Percentiles rank a stretch among this genome's conserved stretches.
Conservation (phyloP, 2,888 invertebrate genomes). For the Drosophila imparisetae region DNA sequence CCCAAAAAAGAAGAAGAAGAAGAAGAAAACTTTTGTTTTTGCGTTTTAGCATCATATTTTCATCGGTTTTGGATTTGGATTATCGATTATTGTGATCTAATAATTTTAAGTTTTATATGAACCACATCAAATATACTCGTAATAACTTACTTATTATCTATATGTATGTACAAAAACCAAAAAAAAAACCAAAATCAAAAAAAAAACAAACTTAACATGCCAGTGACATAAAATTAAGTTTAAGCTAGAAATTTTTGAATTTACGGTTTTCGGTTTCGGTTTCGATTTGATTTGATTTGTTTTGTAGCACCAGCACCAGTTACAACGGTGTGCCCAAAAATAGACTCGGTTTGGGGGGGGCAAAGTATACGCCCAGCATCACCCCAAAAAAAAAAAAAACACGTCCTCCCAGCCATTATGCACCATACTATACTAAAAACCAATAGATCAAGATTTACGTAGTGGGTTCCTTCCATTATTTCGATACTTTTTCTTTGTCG, state of each 20-base stretch:
- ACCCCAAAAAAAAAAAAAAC: neutral
- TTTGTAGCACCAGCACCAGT: slow-evolving; percentile 47
- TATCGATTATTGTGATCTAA: slow-evolving; percentile 63
- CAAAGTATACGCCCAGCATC: slow-evolving; percentile 2
- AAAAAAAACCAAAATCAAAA: neutral
- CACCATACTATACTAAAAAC: slow-evolving; percentile 29
- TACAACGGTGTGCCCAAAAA: slow-evolving; percentile 16
- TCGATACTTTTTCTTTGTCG: neutral
- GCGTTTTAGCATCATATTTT: slow-evolving; percentile 52
- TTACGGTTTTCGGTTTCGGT: slow-evolving; percentile 56
- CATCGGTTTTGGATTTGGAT: slow-evolving; percentile 57
- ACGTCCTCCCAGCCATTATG: slow-evolving; percentile 28
- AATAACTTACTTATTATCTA: slow-evolving; percentile 44
- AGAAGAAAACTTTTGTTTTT: slow-evolving; percentile 36
- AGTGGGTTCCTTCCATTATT: slow-evolving; percentile 11
- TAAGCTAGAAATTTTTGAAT: slow-evolving; percentile 56
- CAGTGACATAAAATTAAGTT: slow-evolving; percentile 34
- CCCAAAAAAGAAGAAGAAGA: neutral
- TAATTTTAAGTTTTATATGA: slow-evolving; percentile 55
- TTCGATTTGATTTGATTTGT: slow-evolving; percentile 60
- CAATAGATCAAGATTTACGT: slow-evolving; percentile 19
- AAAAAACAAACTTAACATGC: slow-evolving; percentile 7
- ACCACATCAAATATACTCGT: slow-evolving; percentile 24
- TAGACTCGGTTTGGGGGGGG: slow-evolving; percentile 13
- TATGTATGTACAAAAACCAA: slow-evolving; percentile 23